Evolutionary conservation across 2,797 vertebrate species (phyloP).

Genomic region (Betta splendens): DNA sequence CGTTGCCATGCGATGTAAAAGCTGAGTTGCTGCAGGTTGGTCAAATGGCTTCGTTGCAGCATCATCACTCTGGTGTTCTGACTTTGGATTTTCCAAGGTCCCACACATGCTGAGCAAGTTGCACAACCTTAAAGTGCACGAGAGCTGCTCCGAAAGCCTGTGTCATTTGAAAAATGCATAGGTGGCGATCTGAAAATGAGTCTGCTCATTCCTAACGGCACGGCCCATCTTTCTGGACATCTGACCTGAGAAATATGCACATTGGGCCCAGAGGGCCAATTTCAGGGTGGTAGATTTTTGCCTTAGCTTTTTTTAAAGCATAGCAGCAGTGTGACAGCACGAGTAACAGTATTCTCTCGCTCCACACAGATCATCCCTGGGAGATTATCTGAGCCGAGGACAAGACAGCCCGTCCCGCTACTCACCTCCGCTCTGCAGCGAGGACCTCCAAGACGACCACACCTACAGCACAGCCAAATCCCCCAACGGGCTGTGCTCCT

Average conservation of each 20-base stretch:
- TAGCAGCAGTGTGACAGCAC: conserved; percentile 26
- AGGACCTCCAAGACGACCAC: conserved; percentile 95
- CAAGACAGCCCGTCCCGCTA: conserved; percentile 88
- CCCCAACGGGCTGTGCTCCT: conserved; percentile 83
- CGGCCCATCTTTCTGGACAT: conserved; percentile 27
- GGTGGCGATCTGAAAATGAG: conserved; percentile 48
- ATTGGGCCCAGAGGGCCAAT: conserved; percentile 32
- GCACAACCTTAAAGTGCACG: conserved; percentile 15
- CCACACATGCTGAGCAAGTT: conserved; percentile 50
- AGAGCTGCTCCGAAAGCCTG: conserved; percentile 30
- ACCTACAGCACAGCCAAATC: conserved; percentile 95
- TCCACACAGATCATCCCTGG: conserved; percentile 86
- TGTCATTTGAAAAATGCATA: conserved; percentile 45
- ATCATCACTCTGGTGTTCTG: conserved; percentile 15
- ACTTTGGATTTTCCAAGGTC: conserved; percentile 38
- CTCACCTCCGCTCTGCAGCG: conserved; percentile 87
- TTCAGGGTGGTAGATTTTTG: conserved; percentile 60
- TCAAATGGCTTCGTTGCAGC: conserved; percentile 36
- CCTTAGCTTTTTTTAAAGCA: conserved; percentile 23
- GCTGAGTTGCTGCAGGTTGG: conserved; percentile 15
- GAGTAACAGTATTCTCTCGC: conserved; percentile 38
- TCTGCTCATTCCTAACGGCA: conserved; percentile 30
- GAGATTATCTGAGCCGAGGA: conserved; percentile 88
- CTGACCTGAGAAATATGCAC: conserved; percentile 46
- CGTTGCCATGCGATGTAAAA: conserved; percentile 16